These are phyloP conservation scores for Gnatocerus cornutus DNA, from an alignment of 2,888 invertebrate species.

Conservation along the genomic window DNA sequence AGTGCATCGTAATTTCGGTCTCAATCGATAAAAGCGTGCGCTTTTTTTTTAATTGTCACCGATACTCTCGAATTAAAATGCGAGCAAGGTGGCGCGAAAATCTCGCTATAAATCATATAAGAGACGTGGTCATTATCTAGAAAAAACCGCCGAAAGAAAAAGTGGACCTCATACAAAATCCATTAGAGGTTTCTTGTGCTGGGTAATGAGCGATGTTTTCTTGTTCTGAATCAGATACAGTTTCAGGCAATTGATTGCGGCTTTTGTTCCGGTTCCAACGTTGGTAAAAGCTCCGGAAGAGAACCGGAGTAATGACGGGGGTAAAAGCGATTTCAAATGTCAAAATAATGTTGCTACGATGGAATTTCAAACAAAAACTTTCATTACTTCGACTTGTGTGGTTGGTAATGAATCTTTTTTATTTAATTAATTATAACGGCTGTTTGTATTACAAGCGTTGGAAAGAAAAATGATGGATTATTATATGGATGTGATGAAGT, in stretches of 20 bases:
- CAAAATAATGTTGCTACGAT: no score
- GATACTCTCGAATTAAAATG: conserved; percentile 1
- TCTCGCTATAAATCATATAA: conserved; percentile 4
- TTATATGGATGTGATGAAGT: no score
- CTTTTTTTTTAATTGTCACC: neutral
- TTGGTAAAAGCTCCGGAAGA: no score
- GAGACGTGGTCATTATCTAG: neutral
- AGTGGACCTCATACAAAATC: conserved; percentile 17
- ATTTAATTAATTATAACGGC: no score
- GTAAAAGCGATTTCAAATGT: no score
- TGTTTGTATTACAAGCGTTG: no score
- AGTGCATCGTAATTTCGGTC: neutral
- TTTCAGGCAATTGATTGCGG: conserved; percentile 5
- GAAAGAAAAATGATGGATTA: no score
- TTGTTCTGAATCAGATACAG: neutral
- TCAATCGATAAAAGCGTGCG: no score
- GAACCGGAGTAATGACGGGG: no score
- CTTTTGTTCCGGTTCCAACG: conserved; percentile 1
- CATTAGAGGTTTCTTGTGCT: conserved; percentile 13
- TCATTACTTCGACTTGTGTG: no score
- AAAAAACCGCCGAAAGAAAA: conserved; percentile 5
- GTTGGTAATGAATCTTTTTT: no score
- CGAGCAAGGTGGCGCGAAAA: conserved; percentile 1
- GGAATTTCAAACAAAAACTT: no score
- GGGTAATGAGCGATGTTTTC: conserved; percentile 1